A percentile compares a stretch with the other conserved stretches of the same genome.
phyloP scores from a whole-genome alignment of 37 sponge, comb jelly and placozoan genomes.

The Beroe forskalii region DNA sequence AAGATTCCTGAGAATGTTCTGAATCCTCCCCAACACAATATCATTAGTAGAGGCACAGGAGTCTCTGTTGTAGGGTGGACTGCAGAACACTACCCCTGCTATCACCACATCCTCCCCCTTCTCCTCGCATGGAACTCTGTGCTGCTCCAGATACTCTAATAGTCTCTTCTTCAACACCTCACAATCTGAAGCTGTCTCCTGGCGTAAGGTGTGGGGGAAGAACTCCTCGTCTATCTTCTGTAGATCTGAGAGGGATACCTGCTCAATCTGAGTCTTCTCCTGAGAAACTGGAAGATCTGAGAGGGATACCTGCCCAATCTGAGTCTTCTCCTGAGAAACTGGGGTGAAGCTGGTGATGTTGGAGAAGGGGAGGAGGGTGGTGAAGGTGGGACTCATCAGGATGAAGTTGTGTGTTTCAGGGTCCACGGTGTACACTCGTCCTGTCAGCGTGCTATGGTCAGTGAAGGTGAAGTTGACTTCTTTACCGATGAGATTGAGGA shows the following conservation, averaged over 20 bases:
- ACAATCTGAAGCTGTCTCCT: background rate
- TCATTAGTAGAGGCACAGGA: slow-evolving; percentile 40
- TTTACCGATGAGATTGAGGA: slow-evolving; percentile 4
- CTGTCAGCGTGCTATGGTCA: background rate
- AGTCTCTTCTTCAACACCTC: slow-evolving; percentile 12
- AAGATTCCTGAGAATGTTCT: too few species aligned
- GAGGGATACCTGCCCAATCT: background rate
- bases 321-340: background rate
- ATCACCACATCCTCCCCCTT: slow-evolving; percentile 18
- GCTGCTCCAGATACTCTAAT: background rate
- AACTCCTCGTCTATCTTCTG: background rate
- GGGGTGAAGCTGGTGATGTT: background rate
- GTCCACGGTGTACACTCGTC: slow-evolving; percentile 25
- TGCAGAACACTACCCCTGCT: background rate
- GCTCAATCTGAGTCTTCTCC: background rate
- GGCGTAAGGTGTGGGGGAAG: background rate
- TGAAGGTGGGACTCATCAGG: background rate
- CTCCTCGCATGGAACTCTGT: background rate
- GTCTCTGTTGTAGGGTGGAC: background rate
- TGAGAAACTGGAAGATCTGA: background rate
- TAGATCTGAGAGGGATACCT: background rate
- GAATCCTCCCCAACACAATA: slow-evolving; percentile 27
- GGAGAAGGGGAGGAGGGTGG: slow-evolving; percentile 18
- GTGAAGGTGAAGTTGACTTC: background rate
- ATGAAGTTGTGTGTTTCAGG: slow-evolving; percentile 54